These are phyloP conservation scores for Morpho achilles DNA, from an alignment of 2,888 invertebrate species.

Conservation along the genomic window DNA sequence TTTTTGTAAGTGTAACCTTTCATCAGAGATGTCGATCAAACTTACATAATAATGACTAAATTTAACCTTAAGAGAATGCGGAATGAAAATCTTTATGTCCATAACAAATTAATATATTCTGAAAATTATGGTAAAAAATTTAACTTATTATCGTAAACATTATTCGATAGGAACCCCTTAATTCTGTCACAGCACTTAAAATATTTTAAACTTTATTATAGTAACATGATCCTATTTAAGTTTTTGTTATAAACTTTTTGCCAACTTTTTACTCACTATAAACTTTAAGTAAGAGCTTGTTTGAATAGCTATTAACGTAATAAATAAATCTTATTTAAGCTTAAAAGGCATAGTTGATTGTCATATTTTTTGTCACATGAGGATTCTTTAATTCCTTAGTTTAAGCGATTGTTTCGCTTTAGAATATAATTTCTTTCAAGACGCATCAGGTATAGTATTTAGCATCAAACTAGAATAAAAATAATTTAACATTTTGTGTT, in stretches of 20 bases:
- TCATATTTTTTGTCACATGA: too few species aligned
- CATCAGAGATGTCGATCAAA: constrained; percentile 16
- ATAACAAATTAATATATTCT: constrained; percentile 36
- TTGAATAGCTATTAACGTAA: too few species aligned
- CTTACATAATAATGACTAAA: constrained; percentile 38
- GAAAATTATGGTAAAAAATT: constrained; percentile 12
- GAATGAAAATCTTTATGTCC: constrained; percentile 54
- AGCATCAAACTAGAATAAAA: background rate
- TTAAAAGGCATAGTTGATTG: too few species aligned
- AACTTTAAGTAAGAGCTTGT: too few species aligned
- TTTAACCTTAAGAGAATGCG: constrained; percentile 35
- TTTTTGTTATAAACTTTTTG: too few species aligned
- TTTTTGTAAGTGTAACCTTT: constrained; percentile 5
- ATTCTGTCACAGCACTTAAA: constrained; percentile 15
- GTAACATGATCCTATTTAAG: background rate
- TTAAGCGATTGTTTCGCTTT: background rate
- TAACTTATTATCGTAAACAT: constrained; percentile 6
- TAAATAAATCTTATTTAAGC: too few species aligned
- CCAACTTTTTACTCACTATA: too few species aligned
- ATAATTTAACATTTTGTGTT: too few species aligned
- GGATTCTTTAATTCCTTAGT: background rate
- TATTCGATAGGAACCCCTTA: constrained; percentile 17
- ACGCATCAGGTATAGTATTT: background rate
- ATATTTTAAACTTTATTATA: background rate
- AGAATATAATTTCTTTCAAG: background rate